These are phyloP conservation scores for Heliocidaris erythrogramma DNA, from an alignment of 35 echinoderm and acorn worm species.

Conservation along the genomic window DNA sequence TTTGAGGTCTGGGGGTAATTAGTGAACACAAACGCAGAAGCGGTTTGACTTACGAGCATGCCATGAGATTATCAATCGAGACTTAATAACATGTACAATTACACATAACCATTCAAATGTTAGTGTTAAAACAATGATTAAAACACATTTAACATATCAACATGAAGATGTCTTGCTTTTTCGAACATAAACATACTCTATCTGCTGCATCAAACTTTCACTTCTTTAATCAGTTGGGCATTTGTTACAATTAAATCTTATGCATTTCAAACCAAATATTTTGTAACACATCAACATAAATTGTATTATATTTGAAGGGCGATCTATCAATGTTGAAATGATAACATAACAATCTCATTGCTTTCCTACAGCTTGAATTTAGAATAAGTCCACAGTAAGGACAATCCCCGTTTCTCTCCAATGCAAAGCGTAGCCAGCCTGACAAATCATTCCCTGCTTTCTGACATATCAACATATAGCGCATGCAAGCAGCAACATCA, in stretches of 20 bases:
- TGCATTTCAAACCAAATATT: background rate
- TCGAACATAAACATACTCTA: background rate
- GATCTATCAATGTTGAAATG: background rate
- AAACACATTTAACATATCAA: background rate
- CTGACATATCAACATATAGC: background rate
- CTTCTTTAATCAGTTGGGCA: background rate
- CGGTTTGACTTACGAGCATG: background rate
- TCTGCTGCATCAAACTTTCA: background rate
- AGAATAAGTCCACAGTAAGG: background rate
- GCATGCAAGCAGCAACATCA: background rate
- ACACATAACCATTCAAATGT: background rate
- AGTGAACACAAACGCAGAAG: constrained; percentile 1
- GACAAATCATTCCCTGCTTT: background rate
- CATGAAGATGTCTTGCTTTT: background rate
- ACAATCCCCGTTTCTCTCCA: background rate
- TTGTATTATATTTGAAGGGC: background rate
- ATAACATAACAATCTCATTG: background rate
- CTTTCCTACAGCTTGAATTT: no score
- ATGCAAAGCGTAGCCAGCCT: background rate
- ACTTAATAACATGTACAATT: background rate
- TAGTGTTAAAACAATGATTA: background rate
- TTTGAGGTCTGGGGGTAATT: constrained; percentile 28
- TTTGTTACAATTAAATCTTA: background rate
- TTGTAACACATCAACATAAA: background rate
- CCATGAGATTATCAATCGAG: background rate